Evolutionary conservation across 2,888 invertebrate species (phyloP), one percentile per base, ranked within the genome.

Genomic region (Macrosoma leucophasiata): DNA sequence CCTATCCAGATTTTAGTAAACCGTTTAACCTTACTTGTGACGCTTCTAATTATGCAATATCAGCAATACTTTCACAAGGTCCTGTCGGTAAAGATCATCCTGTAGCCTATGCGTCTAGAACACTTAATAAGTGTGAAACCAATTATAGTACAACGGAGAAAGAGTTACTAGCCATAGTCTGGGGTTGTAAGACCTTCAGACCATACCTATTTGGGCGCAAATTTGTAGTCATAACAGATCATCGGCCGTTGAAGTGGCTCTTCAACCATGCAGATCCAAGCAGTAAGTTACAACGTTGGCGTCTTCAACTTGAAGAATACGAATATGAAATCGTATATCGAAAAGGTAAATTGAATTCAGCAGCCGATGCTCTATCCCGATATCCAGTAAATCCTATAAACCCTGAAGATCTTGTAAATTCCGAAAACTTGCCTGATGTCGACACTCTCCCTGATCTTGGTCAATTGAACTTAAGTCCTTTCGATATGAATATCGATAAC

Each of bases 351-450:
- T 5, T 34, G 2, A 42, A 41, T 13, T 11, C 28, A 5, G 20
- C 11, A 12, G 52, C 51, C 1, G 51, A 55, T 19, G 53, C 53
- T 4, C 42, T 53, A 2, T 51, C 48, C 18, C 13, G 29, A 20
- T 49, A 18, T 22, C 33, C 30, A 0, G 25, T 33, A 1, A 35
- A 41, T 17, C 41, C 41, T 13, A 13, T 36, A 1, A 8, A 22
- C 18, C 13, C 19, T 9, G 13, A 13, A 25, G n/a, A n/a, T n/a
- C n/a, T n/a, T n/a, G n/a, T n/a, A n/a, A n/a, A n/a, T n/a, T 20
- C 28, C 7, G 19, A 19, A 19, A 19, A 19, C 19, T 9, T 5
- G 9, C 19, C 19, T 19, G n/a, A n/a, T n/a, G n/a, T n/a, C n/a
- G n/a, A n/a, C n/a, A n/a, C n/a, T n/a, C n/a, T n/a, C n/a, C n/a